phyloP scores from a whole-genome alignment of 2,797 vertebrate genomes.

The Lutra lutra region DNA sequence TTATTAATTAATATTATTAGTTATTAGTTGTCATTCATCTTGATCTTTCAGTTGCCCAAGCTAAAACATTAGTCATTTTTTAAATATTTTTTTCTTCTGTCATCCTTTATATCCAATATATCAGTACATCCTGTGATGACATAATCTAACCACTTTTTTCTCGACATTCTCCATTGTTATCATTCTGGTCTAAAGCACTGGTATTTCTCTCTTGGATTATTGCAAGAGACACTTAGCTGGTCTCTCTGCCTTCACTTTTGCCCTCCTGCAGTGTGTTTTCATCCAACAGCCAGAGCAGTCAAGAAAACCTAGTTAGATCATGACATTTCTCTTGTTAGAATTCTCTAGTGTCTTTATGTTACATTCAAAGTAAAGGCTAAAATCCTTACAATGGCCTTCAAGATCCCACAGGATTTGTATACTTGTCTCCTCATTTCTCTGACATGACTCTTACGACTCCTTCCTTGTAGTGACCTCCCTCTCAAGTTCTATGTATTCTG shows the following conservation, averaged over 20 bases:
- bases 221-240: not conserved
- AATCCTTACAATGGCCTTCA: not conserved
- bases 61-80: slow-evolving; percentile 11
- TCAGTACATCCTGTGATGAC: not conserved
- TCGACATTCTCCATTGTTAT: not conserved
- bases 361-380: not conserved
- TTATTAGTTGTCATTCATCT: slow-evolving; percentile 9
- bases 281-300: not conserved
- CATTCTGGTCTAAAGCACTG: not conserved
- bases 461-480: not conserved
- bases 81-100: not conserved
- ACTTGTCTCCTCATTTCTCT: not conserved
- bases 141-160: not conserved
- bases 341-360: not conserved
- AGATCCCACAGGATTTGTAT: not conserved
- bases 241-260: not conserved
- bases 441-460: not conserved
- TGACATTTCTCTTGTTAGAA: not conserved
- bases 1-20: not conserved
- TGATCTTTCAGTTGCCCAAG: not conserved
- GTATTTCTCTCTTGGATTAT: not conserved
- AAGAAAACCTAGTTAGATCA: not conserved
- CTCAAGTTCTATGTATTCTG: not conserved
- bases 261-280: not conserved
- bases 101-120: not conserved